Evolutionary conservation across 2,888 invertebrate genomes (phyloP).

Genomic region (Coecobrya sp.): DNA sequence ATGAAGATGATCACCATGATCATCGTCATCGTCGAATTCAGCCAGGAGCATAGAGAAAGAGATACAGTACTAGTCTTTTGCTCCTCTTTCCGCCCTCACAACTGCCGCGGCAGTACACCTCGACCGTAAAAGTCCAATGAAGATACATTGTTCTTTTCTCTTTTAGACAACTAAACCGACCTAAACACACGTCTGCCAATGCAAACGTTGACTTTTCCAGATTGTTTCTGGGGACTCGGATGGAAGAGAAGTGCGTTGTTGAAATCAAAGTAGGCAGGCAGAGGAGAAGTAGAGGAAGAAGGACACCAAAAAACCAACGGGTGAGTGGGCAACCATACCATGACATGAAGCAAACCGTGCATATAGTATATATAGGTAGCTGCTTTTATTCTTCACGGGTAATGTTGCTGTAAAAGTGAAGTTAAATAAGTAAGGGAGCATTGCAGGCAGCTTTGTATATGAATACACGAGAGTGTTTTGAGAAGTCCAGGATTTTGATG

Average conservation of each 20-base stretch:
- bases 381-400: background rate
- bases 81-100: background rate
- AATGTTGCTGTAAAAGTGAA: background rate
- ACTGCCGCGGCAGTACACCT: background rate
- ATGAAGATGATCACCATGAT: slow-evolving; percentile 18
- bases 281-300: background rate
- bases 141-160: slow-evolving; percentile 21
- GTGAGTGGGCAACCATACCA: slow-evolving; percentile 37
- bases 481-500: slow-evolving; percentile 71
- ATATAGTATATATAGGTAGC: background rate
- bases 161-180: background rate
- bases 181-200: background rate
- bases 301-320: slow-evolving; percentile 11
- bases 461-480: slow-evolving; percentile 29
- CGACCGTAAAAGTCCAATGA: slow-evolving; percentile 14
- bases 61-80: background rate
- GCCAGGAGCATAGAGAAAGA: background rate
- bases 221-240: slow-evolving; percentile 35
- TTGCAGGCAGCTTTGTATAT: background rate
- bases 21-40: background rate
- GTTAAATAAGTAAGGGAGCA: background rate
- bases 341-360: slow-evolving; percentile 20
- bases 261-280: slow-evolving; percentile 36
- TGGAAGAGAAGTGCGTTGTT: slow-evolving; percentile 20
- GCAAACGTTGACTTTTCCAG: slow-evolving; percentile 45